Percentiles rank a stretch among this genome's conserved stretches.
These are phyloP conservation scores for Epinotia nisella DNA, from an alignment of 2,888 invertebrate genomes.

Conservation along the genomic window DNA sequence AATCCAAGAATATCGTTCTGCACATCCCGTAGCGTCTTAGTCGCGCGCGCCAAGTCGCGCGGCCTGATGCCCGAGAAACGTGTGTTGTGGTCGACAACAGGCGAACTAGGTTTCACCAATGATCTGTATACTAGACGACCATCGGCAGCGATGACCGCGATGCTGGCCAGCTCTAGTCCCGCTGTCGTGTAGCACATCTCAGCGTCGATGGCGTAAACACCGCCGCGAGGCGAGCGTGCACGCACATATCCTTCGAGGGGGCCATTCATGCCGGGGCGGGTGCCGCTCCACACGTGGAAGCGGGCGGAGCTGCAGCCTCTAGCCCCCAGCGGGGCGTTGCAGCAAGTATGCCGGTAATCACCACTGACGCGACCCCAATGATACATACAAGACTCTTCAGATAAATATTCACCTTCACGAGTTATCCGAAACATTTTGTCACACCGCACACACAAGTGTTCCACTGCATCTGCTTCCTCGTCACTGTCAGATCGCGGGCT, in stretches of 20 bases:
- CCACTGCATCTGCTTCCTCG: constrained; percentile 83
- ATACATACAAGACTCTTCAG: constrained; percentile 90
- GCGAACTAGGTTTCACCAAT: constrained; percentile 91
- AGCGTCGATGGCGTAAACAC: constrained; percentile 95
- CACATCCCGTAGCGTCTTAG: constrained; percentile 90
- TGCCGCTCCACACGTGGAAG: constrained; percentile 92
- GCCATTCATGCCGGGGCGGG: constrained; percentile 88
- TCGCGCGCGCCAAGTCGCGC: constrained; percentile 84
- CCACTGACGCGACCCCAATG: constrained; percentile 94
- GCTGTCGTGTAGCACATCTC: constrained; percentile 97
- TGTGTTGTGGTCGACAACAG: constrained; percentile 97
- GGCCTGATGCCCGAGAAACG: constrained; percentile 95
- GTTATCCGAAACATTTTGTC: constrained; percentile 88
- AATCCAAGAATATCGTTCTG: constrained; percentile 94
- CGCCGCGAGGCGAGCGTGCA: constrained; percentile 82
- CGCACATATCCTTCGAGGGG: constrained; percentile 88
- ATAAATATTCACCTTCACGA: constrained; percentile 88
- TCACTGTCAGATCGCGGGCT: constrained; percentile 84
- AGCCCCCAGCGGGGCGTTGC: constrained; percentile 78
- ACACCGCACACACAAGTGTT: constrained; percentile 89
- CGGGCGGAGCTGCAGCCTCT: constrained; percentile 87
- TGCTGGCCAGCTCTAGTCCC: constrained; percentile 94
- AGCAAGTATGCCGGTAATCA: constrained; percentile 87
- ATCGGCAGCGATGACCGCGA: constrained; percentile 92
- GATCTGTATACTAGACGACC: constrained; percentile 92